Percentiles rank a stretch among this genome's conserved stretches.
These are phyloP conservation scores for Empidonax traillii DNA, from an alignment of 2,113 vertebrate genomes.

Conservation along the genomic window DNA sequence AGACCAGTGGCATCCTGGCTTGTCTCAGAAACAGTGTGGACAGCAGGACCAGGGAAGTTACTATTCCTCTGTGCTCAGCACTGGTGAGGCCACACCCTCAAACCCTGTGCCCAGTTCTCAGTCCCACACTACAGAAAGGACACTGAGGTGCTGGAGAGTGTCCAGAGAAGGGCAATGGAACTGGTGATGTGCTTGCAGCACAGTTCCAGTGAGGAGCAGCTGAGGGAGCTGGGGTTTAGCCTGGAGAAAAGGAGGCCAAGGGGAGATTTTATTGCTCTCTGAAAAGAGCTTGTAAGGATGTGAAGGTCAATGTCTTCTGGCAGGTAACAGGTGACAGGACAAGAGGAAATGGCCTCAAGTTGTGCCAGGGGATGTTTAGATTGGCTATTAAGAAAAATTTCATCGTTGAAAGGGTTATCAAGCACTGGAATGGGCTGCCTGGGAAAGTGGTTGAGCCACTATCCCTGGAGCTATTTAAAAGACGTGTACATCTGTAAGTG, in stretches of 20 bases:
- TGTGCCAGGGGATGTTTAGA: background rate
- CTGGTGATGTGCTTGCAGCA: background rate
- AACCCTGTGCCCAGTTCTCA: too few relatives aligned
- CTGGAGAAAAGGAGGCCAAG: background rate
- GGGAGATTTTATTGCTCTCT: background rate
- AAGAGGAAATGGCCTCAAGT: background rate
- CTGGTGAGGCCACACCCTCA: background rate
- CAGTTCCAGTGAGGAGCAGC: background rate
- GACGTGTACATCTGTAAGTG: background rate
- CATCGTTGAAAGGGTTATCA: background rate
- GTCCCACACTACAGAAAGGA: too few relatives aligned
- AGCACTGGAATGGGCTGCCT: background rate
- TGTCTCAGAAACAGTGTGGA: background rate
- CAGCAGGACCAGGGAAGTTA: background rate
- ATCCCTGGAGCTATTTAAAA: background rate
- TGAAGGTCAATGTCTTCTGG: background rate
- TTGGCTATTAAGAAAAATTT: background rate
- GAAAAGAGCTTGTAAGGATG: too few relatives aligned
- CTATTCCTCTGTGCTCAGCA: background rate
- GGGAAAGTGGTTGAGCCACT: background rate
- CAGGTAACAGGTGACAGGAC: background rate
- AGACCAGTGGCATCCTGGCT: background rate
- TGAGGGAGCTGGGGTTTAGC: background rate
- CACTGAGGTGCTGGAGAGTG: fast-evolving
- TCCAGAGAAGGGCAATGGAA: background rate